Evolutionary conservation across 2,797 vertebrate genomes (phyloP), one percentile per base, ranked within the genome.

Genomic region (Prionace glauca): DNA sequence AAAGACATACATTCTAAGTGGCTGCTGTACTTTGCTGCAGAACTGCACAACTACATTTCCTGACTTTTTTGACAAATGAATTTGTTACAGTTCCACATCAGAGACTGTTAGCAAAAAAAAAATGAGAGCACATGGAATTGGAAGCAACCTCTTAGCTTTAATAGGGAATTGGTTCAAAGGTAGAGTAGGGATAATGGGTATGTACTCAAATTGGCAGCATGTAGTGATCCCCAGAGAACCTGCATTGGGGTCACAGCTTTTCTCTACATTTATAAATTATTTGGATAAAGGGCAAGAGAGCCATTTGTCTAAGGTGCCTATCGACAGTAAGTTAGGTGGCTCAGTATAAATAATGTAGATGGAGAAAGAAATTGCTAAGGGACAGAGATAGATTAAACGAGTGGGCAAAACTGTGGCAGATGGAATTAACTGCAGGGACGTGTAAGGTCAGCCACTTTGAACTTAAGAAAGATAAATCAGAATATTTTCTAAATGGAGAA

Each of bases 161-260:
- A 41, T 84, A 84, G 79, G 79, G 79, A 84, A 45, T 84, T 41
- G 18, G 79, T 84, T 84, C 18, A 5, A 36, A 84, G 36, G 79
- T 74, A 74, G 77, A 81, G 77, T 81, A 36, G 77, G 77, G 77
- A 81, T 81, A 81, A 81, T 81, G n/a, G 77, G 77, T 36, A 81
- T 81, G n/a, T 81, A 41, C 77, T 41, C 79, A 84, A 84, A 84
- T 45, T 84, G 36, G 18, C 79, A 41, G 36, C 18, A 41, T 84
- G 79, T 41, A 18, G 79, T 41, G 36, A 41, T 41, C 79, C 77
- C 79, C n/a, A 41, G 79, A 36, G 36, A 84, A 22, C 50, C 79
- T 8, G 36, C 16, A 84, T 36, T 41, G 18, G 36, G 36, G 72
- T 14, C 16, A 7, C 79, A 45, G 18, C 79, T 84, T 84, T 84